Evolutionary conservation across 2,797 vertebrate species (phyloP).

Genomic region (Pseudocheirus occidentalis): DNA sequence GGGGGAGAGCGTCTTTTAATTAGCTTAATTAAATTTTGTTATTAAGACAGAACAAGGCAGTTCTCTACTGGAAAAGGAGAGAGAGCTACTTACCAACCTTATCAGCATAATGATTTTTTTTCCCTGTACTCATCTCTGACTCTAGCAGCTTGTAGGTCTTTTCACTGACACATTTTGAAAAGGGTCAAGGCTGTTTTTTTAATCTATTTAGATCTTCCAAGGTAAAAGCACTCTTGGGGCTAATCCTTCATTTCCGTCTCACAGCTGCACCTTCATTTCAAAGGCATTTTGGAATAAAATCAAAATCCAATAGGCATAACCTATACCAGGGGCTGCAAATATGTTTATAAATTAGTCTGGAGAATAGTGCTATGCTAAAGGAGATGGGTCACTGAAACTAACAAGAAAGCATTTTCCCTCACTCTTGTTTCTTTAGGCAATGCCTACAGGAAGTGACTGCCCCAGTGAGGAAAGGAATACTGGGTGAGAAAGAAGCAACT

Average conservation of each 20-base stretch:
- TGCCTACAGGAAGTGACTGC: not conserved
- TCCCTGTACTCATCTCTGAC: conserved; percentile 47
- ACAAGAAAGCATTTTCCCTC: not conserved
- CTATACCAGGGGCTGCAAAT: not conserved
- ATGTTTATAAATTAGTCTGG: conserved; percentile 20
- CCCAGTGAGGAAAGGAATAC: not conserved
- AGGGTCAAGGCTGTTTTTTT: conserved; percentile 11
- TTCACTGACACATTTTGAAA: conserved; percentile 32
- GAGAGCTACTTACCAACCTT: conserved; percentile 32
- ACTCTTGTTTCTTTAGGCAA: not conserved
- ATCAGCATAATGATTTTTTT: conserved; percentile 42
- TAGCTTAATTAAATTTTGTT: conserved; percentile 11
- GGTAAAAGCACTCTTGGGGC: conserved; percentile 22
- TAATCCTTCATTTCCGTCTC: conserved; percentile 17
- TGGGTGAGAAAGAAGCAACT: not conserved
- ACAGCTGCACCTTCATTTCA: not conserved
- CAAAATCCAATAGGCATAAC: not conserved
- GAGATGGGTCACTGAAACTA: not conserved
- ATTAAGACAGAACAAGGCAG: conserved; percentile 26
- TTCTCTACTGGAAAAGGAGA: conserved; percentile 29
- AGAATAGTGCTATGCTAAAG: not conserved
- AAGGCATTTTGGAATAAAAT: conserved; percentile 30
- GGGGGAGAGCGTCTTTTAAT: conserved; percentile 12
- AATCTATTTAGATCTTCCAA: conserved; percentile 14
- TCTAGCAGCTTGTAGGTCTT: conserved; percentile 19